Evolutionary conservation across 2,888 invertebrate species (phyloP).

Genomic region (Coenonympha arcania): DNA sequence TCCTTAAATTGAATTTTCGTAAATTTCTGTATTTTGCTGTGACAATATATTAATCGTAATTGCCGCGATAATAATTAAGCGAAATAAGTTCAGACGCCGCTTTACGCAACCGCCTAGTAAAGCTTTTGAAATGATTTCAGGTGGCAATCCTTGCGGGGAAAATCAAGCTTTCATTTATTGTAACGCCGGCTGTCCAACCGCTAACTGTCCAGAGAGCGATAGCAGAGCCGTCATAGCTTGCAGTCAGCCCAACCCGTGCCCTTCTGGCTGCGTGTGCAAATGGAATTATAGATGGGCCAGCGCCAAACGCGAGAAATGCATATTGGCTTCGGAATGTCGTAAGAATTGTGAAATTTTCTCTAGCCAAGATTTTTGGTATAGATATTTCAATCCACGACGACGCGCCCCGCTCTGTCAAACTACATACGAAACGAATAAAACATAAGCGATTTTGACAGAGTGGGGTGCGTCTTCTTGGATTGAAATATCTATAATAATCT

Average conservation of each 20-base stretch:
- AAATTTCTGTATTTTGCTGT: no score
- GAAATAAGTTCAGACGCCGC: no score
- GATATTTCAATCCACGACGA: no score
- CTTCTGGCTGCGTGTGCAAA: slow-evolving; percentile 44
- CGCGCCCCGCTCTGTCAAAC: no score
- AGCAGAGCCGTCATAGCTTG: slow-evolving; percentile 34
- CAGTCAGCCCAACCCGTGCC: slow-evolving; percentile 34
- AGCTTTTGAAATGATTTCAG: slow-evolving; percentile 27
- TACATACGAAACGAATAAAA: no score
- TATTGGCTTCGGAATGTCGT: slow-evolving; percentile 41
- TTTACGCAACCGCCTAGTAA: no score
- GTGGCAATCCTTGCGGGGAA: slow-evolving; percentile 37
- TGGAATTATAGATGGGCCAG: slow-evolving; percentile 33
- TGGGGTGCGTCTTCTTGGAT: no score
- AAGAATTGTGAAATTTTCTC: slow-evolving; percentile 26
- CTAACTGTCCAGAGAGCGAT: slow-evolving; percentile 40
- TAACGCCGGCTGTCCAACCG: slow-evolving; percentile 34
- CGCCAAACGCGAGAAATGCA: slow-evolving; percentile 33
- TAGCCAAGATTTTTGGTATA: background rate
- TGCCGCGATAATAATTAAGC: no score
- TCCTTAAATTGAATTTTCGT: no score
- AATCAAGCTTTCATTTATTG: slow-evolving; percentile 41
- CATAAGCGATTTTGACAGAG: no score
- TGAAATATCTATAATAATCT: no score
- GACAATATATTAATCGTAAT: no score